Evolutionary conservation across 2,113 vertebrate species (phyloP).

Genomic region (Zosterops pallidus): DNA sequence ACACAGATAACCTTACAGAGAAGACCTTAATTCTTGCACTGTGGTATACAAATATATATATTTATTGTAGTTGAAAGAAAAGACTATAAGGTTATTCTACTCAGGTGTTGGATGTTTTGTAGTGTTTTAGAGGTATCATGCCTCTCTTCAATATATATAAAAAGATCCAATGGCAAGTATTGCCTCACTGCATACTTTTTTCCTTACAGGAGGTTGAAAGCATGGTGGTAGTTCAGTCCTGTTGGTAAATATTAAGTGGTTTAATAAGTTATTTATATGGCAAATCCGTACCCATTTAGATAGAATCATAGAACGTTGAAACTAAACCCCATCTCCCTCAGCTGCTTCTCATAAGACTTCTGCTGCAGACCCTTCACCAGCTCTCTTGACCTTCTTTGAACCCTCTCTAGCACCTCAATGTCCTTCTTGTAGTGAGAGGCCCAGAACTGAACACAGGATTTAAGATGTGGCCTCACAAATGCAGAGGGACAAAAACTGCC

Average conservation of each 20-base stretch:
- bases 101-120: background rate
- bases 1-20: background rate
- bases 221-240: background rate
- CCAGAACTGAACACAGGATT: background rate
- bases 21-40: background rate
- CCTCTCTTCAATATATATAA: background rate
- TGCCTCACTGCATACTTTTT: background rate
- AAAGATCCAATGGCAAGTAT: background rate
- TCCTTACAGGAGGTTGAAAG: background rate
- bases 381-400: background rate
- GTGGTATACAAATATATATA: background rate
- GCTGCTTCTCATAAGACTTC: background rate
- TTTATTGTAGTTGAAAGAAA: background rate
- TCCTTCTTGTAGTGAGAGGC: background rate
- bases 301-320: background rate
- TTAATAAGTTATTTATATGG: background rate
- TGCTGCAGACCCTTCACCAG: background rate
- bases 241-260: background rate
- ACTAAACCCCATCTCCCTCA: background rate
- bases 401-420: fast-evolving
- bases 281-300: background rate
- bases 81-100: background rate
- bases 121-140: background rate
- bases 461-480: background rate
- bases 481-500: background rate